A percentile compares a stretch with the other conserved stretches of the same genome.
phyloP scores from a whole-genome alignment of 2,113 vertebrate genomes.

The Delphinus delphis region DNA sequence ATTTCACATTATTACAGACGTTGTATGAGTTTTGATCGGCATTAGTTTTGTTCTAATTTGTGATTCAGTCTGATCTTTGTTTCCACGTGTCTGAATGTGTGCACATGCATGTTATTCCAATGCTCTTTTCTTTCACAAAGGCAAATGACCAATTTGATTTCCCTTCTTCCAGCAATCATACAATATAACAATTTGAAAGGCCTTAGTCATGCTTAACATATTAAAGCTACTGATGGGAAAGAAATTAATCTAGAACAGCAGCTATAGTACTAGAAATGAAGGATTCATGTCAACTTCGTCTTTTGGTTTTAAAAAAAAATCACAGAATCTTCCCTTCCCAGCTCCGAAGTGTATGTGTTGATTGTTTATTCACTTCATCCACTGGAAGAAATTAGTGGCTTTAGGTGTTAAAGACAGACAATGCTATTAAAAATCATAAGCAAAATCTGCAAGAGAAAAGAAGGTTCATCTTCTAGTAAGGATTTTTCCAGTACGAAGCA shows the following conservation, averaged over 20 bases:
- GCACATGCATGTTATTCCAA: neutral
- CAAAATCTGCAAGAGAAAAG: neutral
- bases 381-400: neutral
- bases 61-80: neutral
- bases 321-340: neutral
- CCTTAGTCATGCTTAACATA: neutral
- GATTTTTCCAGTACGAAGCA: neutral
- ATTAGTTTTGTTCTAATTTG: slow-evolving; percentile 14
- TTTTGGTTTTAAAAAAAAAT: neutral
- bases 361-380: neutral
- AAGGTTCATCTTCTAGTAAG: neutral
- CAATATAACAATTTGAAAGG: neutral
- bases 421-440: neutral
- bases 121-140: slow-evolving; percentile 25
- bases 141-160: slow-evolving; percentile 30
- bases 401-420: neutral
- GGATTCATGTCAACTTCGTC: slow-evolving; percentile 22
- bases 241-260: slow-evolving; percentile 37
- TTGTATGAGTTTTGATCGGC: slow-evolving; percentile 1
- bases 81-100: neutral
- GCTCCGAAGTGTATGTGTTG: neutral
- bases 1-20: neutral
- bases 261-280: neutral
- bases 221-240: slow-evolving; percentile 28
- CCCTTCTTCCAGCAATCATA: neutral